Evolutionary conservation across 2,888 invertebrate genomes (phyloP), one percentile per base, ranked within the genome.

Genomic region (Lobophora halterata): DNA sequence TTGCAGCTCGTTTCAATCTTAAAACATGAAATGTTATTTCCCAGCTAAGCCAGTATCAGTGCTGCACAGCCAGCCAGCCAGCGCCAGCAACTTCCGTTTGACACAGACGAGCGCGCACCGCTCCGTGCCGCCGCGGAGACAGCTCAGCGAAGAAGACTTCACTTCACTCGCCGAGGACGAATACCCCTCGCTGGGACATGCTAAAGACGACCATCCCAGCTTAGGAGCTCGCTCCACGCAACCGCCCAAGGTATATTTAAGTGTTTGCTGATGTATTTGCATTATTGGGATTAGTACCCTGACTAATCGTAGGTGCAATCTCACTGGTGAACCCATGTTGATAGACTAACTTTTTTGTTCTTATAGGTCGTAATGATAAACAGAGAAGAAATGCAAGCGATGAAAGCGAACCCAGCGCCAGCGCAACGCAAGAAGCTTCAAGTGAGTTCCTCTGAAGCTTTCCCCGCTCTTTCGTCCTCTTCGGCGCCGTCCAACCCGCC

Each of bases 31-130:
- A 11, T 33, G 6, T 32, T 5, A 29, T 8, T 21, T 52, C 55
- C 0, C 63, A 86, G 83, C 79, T 0, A 88, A 88, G 43, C 88
- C 88, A 3, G 77, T 88, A n/a, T 87, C 88, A 0, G 86, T 88
- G 46, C 61, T 88, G 34, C 87, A 86, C 61, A 80, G 86, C 47
- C 85, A 83, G 53, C 81, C 83, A 7, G 69, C 81, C 0, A 81
- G 83, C 54, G 86, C 87, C 0, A 85, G 82, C 56, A 85, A 82
- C 67, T 87, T 87, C 65, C 66, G 81, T 1, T 61, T 87, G 41
- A 83, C 83, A 3, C 81, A 79, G 58, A 69, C 85, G 0, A 73
- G 75, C 42, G 71, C 70, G 6, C 71, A 70, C 46, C 81, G 85
- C 40, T 71, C 76, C 52, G 43, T 26, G 8, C 34, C 26, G 3